Percentiles rank a stretch among this genome's conserved stretches.
Conservation (phyloP, 1,140 invertebrate genomes). For the Drosophila pseudoananassae region DNA sequence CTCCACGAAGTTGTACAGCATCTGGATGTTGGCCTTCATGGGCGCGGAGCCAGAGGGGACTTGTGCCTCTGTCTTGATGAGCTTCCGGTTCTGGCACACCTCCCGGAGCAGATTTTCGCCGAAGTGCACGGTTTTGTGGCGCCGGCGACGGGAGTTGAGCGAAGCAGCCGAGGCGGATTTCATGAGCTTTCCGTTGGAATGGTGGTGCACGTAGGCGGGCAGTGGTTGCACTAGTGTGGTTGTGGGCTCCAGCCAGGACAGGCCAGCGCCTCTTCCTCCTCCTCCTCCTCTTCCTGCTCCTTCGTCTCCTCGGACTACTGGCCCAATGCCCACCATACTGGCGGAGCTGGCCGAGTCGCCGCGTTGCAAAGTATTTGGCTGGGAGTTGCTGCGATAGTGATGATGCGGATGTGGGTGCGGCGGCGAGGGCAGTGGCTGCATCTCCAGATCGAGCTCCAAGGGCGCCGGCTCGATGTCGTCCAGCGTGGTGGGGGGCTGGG, state of each 20-base stretch:
- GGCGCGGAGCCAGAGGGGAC: slow-evolving; percentile 83
- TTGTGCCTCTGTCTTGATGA: slow-evolving; percentile 79
- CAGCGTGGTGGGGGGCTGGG: slow-evolving; percentile 74
- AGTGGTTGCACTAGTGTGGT: slow-evolving; percentile 47
- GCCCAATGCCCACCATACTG: slow-evolving; percentile 12
- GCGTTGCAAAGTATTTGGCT: slow-evolving; percentile 79
- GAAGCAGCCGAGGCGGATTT: slow-evolving; percentile 84
- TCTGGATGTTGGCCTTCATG: slow-evolving; percentile 90
- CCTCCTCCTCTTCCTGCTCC: background rate
- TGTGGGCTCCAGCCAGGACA: slow-evolving; percentile 64
- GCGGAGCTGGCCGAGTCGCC: slow-evolving; percentile 74
- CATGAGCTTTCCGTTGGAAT: slow-evolving; percentile 73
- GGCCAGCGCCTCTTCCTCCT: background rate
- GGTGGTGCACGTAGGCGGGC: slow-evolving; percentile 56
- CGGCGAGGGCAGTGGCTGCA: slow-evolving; percentile 52
- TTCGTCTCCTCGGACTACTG: background rate
- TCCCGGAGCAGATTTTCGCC: slow-evolving; percentile 89
- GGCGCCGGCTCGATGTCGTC: slow-evolving; percentile 80
- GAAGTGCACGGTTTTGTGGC: slow-evolving; percentile 91
- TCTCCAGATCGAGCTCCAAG: slow-evolving; percentile 53
- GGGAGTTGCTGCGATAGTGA: slow-evolving; percentile 80
- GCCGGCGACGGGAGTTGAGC: slow-evolving; percentile 86
- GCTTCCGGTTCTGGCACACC: slow-evolving; percentile 87
- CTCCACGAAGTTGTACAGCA: slow-evolving; percentile 91
- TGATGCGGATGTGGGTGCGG: slow-evolving; percentile 41